Percentiles rank a stretch among this genome's conserved stretches.
These are phyloP conservation scores for Lypha dubia DNA, from an alignment of 2,888 invertebrate genomes.

Conservation along the genomic window DNA sequence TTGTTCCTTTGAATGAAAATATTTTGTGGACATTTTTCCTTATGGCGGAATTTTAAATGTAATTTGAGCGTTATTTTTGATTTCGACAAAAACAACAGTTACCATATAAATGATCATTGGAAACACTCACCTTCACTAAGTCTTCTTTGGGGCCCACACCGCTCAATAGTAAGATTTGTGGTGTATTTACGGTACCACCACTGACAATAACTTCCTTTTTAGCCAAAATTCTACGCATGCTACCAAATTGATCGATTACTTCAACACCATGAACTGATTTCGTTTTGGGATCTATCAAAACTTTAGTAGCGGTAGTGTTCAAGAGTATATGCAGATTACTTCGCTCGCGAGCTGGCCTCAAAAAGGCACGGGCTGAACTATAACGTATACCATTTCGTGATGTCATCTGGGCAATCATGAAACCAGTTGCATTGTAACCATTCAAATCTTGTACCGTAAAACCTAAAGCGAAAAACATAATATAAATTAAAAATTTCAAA, in stretches of 20 bases:
- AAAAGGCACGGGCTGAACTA: slow-evolving; percentile 91
- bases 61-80: no score
- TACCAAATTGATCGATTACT: slow-evolving; percentile 83
- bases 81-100: no score
- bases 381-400: slow-evolving; percentile 93
- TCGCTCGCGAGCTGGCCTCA: slow-evolving; percentile 90
- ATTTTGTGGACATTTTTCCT: no score
- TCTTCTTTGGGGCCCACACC: slow-evolving; percentile 93
- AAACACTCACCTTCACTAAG: slow-evolving; percentile 84
- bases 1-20: no score
- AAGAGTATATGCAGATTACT: slow-evolving; percentile 92
- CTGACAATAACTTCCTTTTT: slow-evolving; percentile 91
- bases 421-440: slow-evolving; percentile 91
- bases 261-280: slow-evolving; percentile 91
- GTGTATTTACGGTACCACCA: slow-evolving; percentile 95
- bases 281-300: slow-evolving; percentile 89
- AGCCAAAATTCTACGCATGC: slow-evolving; percentile 87
- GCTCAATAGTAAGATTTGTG: slow-evolving; percentile 95
- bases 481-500: no score
- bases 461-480: slow-evolving; percentile 84
- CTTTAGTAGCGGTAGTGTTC: slow-evolving; percentile 90
- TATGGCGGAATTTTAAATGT: no score
- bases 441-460: slow-evolving; percentile 91
- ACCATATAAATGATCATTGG: no score
- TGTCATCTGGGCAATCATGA: slow-evolving; percentile 94